phyloP scores from a whole-genome alignment of 2,797 vertebrate genomes.

The Calcarius lapponicus region DNA sequence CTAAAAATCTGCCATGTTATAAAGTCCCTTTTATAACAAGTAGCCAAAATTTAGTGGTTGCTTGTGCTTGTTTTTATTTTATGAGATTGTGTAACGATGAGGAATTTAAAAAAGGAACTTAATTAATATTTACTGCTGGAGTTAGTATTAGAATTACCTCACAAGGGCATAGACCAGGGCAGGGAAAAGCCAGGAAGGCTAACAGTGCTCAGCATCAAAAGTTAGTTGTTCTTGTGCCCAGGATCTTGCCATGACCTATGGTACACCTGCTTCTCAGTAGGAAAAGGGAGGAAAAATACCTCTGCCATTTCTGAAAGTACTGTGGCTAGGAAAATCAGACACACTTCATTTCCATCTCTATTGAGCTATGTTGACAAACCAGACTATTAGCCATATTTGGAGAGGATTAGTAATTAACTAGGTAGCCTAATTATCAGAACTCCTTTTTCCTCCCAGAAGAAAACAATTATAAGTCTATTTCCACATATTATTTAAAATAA shows the following conservation, averaged over 20 bases:
- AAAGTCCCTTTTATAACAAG: background rate
- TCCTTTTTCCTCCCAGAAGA: background rate
- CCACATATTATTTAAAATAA: slow-evolving; percentile 1
- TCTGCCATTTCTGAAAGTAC: background rate
- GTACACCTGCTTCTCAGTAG: background rate
- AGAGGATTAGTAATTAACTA: slow-evolving; percentile 25
- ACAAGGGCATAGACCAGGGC: background rate
- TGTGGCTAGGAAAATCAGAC: background rate
- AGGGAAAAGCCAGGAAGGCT: background rate
- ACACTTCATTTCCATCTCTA: background rate
- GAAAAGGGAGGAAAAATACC: background rate
- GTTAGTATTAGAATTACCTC: background rate
- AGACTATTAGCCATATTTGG: background rate
- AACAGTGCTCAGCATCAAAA: background rate
- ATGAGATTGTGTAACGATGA: background rate
- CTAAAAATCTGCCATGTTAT: background rate
- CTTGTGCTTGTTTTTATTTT: background rate
- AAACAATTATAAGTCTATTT: slow-evolving; percentile 10
- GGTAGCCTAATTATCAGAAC: background rate
- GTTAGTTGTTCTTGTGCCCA: background rate
- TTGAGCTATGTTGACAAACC: background rate
- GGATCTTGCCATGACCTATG: background rate
- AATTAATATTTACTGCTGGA: background rate
- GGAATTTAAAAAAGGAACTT: background rate
- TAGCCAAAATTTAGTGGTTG: background rate